Conservation (phyloP, 1,140 invertebrate species). For the Macrobrachium rosenbergii region DNA sequence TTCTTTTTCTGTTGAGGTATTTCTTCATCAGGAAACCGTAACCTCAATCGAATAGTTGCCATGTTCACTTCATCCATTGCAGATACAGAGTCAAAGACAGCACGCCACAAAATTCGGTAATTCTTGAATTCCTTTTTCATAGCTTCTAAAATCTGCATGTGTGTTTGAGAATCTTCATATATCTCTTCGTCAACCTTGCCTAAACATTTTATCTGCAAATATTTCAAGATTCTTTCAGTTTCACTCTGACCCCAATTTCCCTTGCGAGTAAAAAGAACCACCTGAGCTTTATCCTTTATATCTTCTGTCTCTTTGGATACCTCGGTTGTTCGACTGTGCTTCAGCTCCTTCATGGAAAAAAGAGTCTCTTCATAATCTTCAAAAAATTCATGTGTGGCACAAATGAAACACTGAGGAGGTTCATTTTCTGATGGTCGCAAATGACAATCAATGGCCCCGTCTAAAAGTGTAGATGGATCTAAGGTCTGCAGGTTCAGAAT, state of each 20-base stretch:
- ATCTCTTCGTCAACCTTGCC: conserved; percentile 68
- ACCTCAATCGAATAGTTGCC: conserved; percentile 78
- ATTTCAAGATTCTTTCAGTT: conserved; percentile 74
- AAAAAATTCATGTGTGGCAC: conserved; percentile 72
- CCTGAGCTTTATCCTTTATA: conserved; percentile 67
- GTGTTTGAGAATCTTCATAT: conserved; percentile 73
- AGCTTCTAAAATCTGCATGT: conserved; percentile 75
- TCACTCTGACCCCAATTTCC: conserved; percentile 75
- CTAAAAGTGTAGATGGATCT: conserved; percentile 72
- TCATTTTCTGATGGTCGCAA: conserved; percentile 71
- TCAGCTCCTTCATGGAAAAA: conserved; percentile 71
- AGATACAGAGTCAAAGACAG: conserved; percentile 75
- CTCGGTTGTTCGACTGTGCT: conserved; percentile 66
- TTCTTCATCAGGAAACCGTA: conserved; percentile 72
- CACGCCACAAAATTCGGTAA: conserved; percentile 76
- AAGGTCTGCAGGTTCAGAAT: conserved; percentile 69
- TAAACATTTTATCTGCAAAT: conserved; percentile 69
- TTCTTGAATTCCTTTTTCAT: conserved; percentile 81
- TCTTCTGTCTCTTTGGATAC: conserved; percentile 61
- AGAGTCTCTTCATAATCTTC: conserved; percentile 75
- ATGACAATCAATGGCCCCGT: conserved; percentile 78
- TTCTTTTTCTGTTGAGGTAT: conserved; percentile 62
- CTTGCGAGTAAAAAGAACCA: conserved; percentile 70
- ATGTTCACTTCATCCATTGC: conserved; percentile 82
- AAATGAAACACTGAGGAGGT: conserved; percentile 71